Conservation (phyloP, 2,797 vertebrate genomes). For the Malacoctenus gilli region DNA sequence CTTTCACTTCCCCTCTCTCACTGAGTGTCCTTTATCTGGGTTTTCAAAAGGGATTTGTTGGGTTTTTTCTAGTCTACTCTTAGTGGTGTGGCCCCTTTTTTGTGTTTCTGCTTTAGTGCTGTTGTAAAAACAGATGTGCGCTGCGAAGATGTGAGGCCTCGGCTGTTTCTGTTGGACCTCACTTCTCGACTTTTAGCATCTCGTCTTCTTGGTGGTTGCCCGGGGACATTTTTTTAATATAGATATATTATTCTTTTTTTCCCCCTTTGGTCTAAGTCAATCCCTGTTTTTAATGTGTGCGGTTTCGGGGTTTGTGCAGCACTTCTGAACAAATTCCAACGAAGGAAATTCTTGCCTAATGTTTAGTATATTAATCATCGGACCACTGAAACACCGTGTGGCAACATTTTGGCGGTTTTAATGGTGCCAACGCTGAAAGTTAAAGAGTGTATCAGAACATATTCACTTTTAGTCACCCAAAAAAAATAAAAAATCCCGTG, state of each 20-base stretch:
- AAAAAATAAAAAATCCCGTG: too few species aligned
- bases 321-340: constrained; percentile 17
- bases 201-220: constrained; percentile 35
- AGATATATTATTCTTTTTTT: constrained; percentile 14
- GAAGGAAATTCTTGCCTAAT: constrained; percentile 6
- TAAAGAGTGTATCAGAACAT: constrained; percentile 10
- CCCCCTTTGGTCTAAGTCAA: constrained; percentile 18
- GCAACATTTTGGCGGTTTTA: constrained; percentile 9
- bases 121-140: constrained; percentile 56
- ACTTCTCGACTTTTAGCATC: constrained; percentile 38
- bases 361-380: constrained; percentile 20
- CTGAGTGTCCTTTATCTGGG: constrained; percentile 47
- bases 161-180: constrained; percentile 52
- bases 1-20: constrained; percentile 33
- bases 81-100: constrained; percentile 34
- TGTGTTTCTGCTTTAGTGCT: constrained; percentile 48
- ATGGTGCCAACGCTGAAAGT: constrained; percentile 6
- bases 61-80: constrained; percentile 27
- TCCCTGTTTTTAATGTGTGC: constrained; percentile 31
- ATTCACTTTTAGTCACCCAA: constrained; percentile 10
- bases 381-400: constrained; percentile 15
- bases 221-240: too few species aligned
- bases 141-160: constrained; percentile 50
- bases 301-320: constrained; percentile 24
- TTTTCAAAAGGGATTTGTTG: constrained; percentile 43